Base-by-base conservation (phyloP, 2,797 vertebrate species). In the Sphenopsis melanotis region DNA sequence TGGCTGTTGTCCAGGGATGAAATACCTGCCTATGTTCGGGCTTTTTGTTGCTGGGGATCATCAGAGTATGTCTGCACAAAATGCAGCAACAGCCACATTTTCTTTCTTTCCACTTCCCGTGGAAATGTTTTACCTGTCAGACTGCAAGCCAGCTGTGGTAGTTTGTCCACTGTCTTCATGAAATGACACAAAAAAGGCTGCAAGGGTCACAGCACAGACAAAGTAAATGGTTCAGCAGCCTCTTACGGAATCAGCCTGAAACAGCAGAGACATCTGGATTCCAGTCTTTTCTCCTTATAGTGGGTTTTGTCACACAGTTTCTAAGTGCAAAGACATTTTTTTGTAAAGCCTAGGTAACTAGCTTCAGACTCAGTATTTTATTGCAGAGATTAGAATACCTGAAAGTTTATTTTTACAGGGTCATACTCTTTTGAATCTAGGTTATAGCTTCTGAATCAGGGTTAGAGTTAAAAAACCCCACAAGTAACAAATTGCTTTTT, bases 1-100 rank as follows among this genome's bases (percentile, higher is more conserved):
- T 84, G 75, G 30, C 26, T 22, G 3, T 12, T 50, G 32, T 32
- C 34, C 41, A 36, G 42, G 27, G 37, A 39, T 42, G 10, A 37
- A 57, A 65, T 36, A 57, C 34, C 42, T 46, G 32, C 37, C 18
- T 15, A 2, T 8, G 10, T 42, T 59, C 0, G 0, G 0, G 9
- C 17, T 37, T 63, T 55, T 15, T 63, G 1, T 59, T 59, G 44
- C 61, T 11, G 7, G 39, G 26, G 27, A 34, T 55, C 52, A n/a
- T 75, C 34, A 66, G 21, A 69, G 11, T 46, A 10, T 4, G 4
- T 27, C 71, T 70, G 57, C 32, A 59, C 44, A 71, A 89, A 75
- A 59, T 20, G 13, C 68, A 60, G 71, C 8, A 39, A 63, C n/a
- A 75, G 39, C 39, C 24, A 49, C 11, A 3, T 23, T 47, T n/a